Percentiles rank a stretch among this genome's conserved stretches.
phyloP scores from a whole-genome alignment of 2,113 vertebrate species.

The Syngnathus floridae region DNA sequence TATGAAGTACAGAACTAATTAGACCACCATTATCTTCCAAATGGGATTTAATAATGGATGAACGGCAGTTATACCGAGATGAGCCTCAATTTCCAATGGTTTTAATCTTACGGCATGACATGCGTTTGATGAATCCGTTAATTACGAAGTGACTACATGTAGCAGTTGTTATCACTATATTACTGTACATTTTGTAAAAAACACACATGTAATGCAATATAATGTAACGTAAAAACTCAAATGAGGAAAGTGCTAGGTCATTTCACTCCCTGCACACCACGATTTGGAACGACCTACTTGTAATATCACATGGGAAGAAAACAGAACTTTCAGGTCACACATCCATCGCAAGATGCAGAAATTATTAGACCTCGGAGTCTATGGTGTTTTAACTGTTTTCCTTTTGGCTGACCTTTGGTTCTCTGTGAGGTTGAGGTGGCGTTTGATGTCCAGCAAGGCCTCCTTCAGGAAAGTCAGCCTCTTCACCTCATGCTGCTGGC shows the following conservation, averaged over 20 bases:
- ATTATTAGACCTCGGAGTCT: neutral
- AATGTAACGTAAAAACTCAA: slow-evolving; percentile 11
- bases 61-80: slow-evolving; percentile 3
- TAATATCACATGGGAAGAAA: neutral
- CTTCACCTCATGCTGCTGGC: slow-evolving; percentile 96
- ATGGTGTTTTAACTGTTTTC: neutral
- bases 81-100: slow-evolving; percentile 11
- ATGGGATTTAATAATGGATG: neutral
- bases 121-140: slow-evolving; percentile 24
- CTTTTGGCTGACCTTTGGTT: slow-evolving; percentile 77
- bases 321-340: neutral
- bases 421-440: slow-evolving; percentile 91
- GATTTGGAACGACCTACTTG: neutral
- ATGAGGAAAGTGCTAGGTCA: neutral
- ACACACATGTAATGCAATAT: neutral
- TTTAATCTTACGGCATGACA: slow-evolving; percentile 4
- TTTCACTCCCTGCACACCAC: neutral
- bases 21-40: neutral
- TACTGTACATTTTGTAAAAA: neutral
- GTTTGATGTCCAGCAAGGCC: slow-evolving; percentile 91
- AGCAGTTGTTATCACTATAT: neutral
- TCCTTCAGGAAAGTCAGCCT: slow-evolving; percentile 96
- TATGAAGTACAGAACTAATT: slow-evolving; percentile 5
- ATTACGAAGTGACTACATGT: slow-evolving; percentile 37
- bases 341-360: neutral